Base-by-base conservation (phyloP, 2,888 invertebrate species). In the Eledona agricola region DNA sequence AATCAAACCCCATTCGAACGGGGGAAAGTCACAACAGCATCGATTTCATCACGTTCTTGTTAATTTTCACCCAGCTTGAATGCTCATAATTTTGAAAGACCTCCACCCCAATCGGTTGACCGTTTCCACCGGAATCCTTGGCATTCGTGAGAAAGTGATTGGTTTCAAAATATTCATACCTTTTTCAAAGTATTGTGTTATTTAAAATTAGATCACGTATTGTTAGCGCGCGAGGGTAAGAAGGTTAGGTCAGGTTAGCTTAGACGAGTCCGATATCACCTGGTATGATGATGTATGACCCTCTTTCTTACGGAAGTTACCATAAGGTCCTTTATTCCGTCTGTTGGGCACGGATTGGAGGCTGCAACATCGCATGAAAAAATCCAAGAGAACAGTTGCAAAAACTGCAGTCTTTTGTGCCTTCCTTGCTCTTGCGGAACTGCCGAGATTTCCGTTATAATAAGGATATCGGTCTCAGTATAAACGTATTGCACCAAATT, bases 181-280 rank as follows among this genome's bases (percentile, higher is more conserved):
- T 71, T 68, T 67, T 63, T 59, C 57, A 57, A 51, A 49, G 63
- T 64, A 70, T 70, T 72, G 71, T 71, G 67, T 69, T 69, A 72
- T 72, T 72, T 71, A 73, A 72, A 74, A 74, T 74, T 73, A 74
- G 74, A 74, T 73, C 73, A 70, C 43, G 66, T 64, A 73, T 74
- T 74, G 74, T 73, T 63, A 57, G 47, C 29, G 19, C 58, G 61
- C 65, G 65, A 66, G 60, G 62, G 51, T 57, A 54, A 56, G 53
- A 63, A 69, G 71, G 70, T 70, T 66, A 66, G 67, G 67, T 63
- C 68, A 70, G 66, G 69, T 69, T 64, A 63, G 62, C 62, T 60
- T 46, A 59, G 58, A 59, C 58, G 64, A 55, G 54, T 58, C 57
- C 51, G n/a, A n/a, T 65, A 65, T 71, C 72, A 72, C 70, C 72